These are phyloP conservation scores for Pandemis corylana DNA, from an alignment of 2,888 invertebrate genomes.

Conservation along the genomic window DNA sequence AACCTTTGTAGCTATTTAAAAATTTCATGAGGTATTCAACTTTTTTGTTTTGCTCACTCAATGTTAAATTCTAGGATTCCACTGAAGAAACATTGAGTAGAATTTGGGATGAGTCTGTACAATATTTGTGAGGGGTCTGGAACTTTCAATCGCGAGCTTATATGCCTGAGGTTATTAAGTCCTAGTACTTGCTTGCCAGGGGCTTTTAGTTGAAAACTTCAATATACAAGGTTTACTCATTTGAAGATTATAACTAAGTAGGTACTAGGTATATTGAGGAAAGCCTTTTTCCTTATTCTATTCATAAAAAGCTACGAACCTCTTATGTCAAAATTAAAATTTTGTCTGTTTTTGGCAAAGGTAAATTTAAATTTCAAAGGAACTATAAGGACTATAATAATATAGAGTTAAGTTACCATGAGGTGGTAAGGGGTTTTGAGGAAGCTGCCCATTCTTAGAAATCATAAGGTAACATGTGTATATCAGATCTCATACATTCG, in stretches of 20 bases:
- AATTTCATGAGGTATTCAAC: not conserved
- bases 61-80: not conserved
- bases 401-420: too few relatives aligned
- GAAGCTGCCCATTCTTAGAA: too few relatives aligned
- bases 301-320: too few relatives aligned
- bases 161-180: not conserved
- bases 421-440: too few relatives aligned
- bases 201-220: not conserved
- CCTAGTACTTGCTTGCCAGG: not conserved
- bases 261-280: not conserved
- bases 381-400: too few relatives aligned
- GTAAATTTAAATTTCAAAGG: too few relatives aligned
- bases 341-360: too few relatives aligned
- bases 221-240: slow-evolving; percentile 1
- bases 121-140: not conserved
- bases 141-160: slow-evolving; percentile 3
- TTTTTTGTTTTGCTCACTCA: not conserved
- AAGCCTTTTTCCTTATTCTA: not conserved
- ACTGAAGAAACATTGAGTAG: not conserved
- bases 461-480: too few relatives aligned
- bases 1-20: not conserved
- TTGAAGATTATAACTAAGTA: not conserved
- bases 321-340: too few relatives aligned
- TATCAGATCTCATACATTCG: too few relatives aligned
- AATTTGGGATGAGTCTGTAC: not conserved